Conservation (phyloP, 2,888 invertebrate genomes). For the Listrodromus nycthemerus region DNA sequence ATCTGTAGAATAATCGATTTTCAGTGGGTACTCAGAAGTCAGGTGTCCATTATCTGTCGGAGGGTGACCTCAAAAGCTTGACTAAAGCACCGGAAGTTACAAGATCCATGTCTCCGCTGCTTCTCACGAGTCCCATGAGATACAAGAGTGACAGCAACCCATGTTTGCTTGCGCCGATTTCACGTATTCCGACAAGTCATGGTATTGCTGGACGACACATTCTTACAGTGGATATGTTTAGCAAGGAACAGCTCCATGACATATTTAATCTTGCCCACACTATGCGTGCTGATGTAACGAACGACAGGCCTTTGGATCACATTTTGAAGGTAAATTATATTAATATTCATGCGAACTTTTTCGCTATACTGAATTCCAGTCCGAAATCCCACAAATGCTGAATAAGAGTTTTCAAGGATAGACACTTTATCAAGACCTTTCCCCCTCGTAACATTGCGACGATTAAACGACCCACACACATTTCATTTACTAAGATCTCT, state of each 20-base stretch:
- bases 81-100: slow-evolving; percentile 76
- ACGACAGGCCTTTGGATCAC: slow-evolving; percentile 93
- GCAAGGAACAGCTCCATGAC: slow-evolving; percentile 95
- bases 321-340: slow-evolving; percentile 88
- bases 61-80: slow-evolving; percentile 74
- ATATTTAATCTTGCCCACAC: slow-evolving; percentile 97
- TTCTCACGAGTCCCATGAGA: slow-evolving; percentile 73
- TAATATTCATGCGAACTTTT: neutral
- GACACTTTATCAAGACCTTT: neutral
- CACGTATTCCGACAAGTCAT: slow-evolving; percentile 81
- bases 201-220: slow-evolving; percentile 91
- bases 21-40: slow-evolving; percentile 72
- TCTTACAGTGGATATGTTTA: slow-evolving; percentile 93
- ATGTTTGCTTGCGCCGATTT: slow-evolving; percentile 74
- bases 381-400: neutral
- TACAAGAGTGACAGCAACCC: slow-evolving; percentile 82
- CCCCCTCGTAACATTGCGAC: neutral
- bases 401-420: neutral
- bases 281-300: slow-evolving; percentile 92
- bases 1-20: slow-evolving; percentile 71
- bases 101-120: slow-evolving; percentile 78
- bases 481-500: neutral
- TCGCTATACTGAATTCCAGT: neutral
- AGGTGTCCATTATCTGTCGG: slow-evolving; percentile 75
- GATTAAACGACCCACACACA: neutral